phyloP scores from a whole-genome alignment of 1,140 invertebrate genomes.

The Macrobrachium nipponense region DNA sequence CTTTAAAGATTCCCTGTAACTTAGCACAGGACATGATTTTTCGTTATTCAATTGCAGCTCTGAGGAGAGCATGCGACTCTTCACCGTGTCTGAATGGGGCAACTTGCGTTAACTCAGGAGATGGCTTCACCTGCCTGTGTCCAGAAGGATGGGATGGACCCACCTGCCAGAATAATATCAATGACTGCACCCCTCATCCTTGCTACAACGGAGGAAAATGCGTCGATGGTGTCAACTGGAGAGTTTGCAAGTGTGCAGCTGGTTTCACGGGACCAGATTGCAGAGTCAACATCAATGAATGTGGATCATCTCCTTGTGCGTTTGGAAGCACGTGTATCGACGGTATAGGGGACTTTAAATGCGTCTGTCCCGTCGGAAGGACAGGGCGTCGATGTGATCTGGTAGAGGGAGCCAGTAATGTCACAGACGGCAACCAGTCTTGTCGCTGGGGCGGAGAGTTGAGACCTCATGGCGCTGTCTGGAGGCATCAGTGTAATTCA shows the following conservation, averaged over 20 bases:
- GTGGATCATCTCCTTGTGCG: constrained; percentile 65
- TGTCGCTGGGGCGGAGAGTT: constrained; percentile 74
- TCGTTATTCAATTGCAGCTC: constrained; percentile 34
- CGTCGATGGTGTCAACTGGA: constrained; percentile 85
- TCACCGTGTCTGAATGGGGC: constrained; percentile 70
- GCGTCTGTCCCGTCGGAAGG: constrained; percentile 73
- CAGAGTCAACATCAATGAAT: constrained; percentile 68
- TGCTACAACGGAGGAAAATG: constrained; percentile 68
- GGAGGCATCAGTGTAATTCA: constrained; percentile 83
- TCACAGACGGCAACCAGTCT: constrained; percentile 35
- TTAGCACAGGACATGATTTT: constrained; percentile 50
- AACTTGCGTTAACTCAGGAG: constrained; percentile 74
- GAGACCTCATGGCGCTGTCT: constrained; percentile 74
- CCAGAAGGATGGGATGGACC: constrained; percentile 66
- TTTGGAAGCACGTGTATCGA: constrained; percentile 66
- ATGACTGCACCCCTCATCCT: constrained; percentile 64
- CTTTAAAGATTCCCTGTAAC: background rate
- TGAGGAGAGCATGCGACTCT: constrained; percentile 75
- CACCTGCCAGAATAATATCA: constrained; percentile 63
- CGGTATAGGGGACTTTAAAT: constrained; percentile 64
- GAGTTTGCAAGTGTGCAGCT: constrained; percentile 77
- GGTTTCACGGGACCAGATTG: constrained; percentile 80
- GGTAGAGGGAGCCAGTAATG: constrained; percentile 66
- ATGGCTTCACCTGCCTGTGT: constrained; percentile 77
- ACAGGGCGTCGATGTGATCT: constrained; percentile 78